Evolutionary conservation across 1,140 invertebrate genomes (phyloP), one percentile per base, ranked within the genome.

Genomic region (Zaprionus nigranus): DNA sequence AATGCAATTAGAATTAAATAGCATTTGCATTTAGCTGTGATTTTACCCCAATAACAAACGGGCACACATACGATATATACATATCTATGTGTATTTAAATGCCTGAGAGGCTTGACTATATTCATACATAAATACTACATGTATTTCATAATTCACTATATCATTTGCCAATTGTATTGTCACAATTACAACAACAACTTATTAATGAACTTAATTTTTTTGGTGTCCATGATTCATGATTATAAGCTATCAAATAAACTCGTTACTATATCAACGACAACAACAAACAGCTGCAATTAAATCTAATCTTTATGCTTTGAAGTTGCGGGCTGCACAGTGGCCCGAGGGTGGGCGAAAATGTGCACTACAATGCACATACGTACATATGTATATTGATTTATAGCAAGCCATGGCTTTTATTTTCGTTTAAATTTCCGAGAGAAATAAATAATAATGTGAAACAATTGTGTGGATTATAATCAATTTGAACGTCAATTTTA

Each of bases 121-220:
- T 40, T 12, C 2, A 46, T 53, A 59, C 30, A 22, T 34, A 51
- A 20, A 64, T 49, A 68, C 12, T 22, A 53, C 13, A 53, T 72
- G 60, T 65, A 58, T 46, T 38, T 46, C 7, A 20, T 61, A 77
- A 6, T 17, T 73, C 36, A n/a, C 49, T 13, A 56, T 68, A n/a
- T 56, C 40, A 36, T 53, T 67, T 56, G 26, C 36, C 58, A 61
- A 28, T 56, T 36, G 17, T 24, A 17, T 9, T 46, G n/a, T 46
- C 40, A 46, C n/a, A 28, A 30, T 13, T 15, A 34, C 43, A 54
- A 62, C 20, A 56, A 72, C 34, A 26, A 30, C 58, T 57, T 71
- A 81, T 83, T 75, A 90, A 87, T 83, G 81, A 81, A 78, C 78
- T 78, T 88, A 83, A 84, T 87, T 87, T 88, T 84, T 90, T 88